A percentile compares a stretch with the other conserved stretches of the same genome.
phyloP scores from a whole-genome alignment of 1,140 invertebrate species.

The Solenopsis invicta region DNA sequence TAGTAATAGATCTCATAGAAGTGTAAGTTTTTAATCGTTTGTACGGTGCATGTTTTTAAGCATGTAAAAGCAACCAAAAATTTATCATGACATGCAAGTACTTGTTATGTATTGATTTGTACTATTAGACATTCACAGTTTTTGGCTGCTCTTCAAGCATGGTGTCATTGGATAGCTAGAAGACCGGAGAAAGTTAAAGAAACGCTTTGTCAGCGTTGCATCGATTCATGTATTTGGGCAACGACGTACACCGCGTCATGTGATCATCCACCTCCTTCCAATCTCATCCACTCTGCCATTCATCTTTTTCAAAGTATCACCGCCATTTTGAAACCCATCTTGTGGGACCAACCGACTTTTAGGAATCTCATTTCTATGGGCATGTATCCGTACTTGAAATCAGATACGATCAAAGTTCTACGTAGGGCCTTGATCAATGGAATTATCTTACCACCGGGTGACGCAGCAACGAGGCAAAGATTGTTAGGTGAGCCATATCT shows the following conservation, averaged over 20 bases:
- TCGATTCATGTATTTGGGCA: conserved; percentile 81
- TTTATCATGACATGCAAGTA: neutral
- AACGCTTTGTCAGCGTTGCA: conserved; percentile 79
- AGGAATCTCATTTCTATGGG: conserved; percentile 85
- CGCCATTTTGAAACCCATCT: conserved; percentile 87
- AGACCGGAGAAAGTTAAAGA: conserved; percentile 82
- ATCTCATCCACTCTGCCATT: conserved; percentile 88
- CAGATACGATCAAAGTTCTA: conserved; percentile 83
- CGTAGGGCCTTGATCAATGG: conserved; percentile 83
- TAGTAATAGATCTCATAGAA: conserved; percentile 84
- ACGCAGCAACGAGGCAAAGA: conserved; percentile 77
- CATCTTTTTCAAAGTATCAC: conserved; percentile 89
- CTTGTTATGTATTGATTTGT: conserved; percentile 26
- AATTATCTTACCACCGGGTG: conserved; percentile 81
- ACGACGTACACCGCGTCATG: conserved; percentile 74
- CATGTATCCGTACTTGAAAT: conserved; percentile 85
- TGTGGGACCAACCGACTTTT: conserved; percentile 86
- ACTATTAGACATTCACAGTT: conserved; percentile 89
- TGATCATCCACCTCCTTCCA: conserved; percentile 82
- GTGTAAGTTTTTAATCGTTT: conserved; percentile 81
- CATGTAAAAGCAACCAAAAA: neutral
- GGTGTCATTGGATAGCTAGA: conserved; percentile 89
- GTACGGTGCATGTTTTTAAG: conserved; percentile 48
- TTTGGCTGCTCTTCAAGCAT: conserved; percentile 90
- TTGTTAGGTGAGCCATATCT: conserved; percentile 76